Conservation (phyloP, 2,797 vertebrate genomes). For the Leuciscus waleckii region DNA sequence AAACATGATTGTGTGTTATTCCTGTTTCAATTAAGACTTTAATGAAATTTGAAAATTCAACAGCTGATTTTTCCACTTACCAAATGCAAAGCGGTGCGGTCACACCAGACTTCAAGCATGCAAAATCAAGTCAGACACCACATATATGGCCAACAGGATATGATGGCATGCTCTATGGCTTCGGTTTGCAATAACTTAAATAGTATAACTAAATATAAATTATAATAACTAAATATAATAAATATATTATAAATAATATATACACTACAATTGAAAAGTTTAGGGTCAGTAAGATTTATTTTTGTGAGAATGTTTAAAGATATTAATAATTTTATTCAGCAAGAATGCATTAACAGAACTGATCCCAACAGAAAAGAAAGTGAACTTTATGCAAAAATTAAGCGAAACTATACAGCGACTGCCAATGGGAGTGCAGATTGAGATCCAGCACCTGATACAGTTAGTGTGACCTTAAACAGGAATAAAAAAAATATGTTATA, state of each 20-base stretch:
- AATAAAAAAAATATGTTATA: not conserved
- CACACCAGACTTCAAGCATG: not conserved
- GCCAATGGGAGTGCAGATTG: not conserved
- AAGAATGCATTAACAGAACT: not conserved
- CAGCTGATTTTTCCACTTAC: conserved; percentile 11
- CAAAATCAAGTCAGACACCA: not conserved
- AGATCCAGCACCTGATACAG: not conserved
- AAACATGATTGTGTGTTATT: conserved; percentile 42
- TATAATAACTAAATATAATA: too few relatives aligned
- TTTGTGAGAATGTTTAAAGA: not conserved
- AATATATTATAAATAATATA: too few relatives aligned
- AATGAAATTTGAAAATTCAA: conserved; percentile 28
- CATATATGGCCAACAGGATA: not conserved
- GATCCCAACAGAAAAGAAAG: not conserved
- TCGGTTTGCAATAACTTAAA: not conserved
- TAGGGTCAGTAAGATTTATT: not conserved
- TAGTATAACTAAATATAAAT: too few relatives aligned
- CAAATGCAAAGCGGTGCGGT: not conserved
- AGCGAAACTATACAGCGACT: not conserved
- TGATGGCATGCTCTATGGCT: not conserved
- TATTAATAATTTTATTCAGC: not conserved
- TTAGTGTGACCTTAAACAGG: not conserved
- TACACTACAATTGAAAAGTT: not conserved
- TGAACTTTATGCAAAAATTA: not conserved
- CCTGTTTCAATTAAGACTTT: conserved; percentile 20